Evolutionary conservation across 2,888 invertebrate species (phyloP), one percentile per base, ranked within the genome.

Genomic region (Machimus rusticus): DNA sequence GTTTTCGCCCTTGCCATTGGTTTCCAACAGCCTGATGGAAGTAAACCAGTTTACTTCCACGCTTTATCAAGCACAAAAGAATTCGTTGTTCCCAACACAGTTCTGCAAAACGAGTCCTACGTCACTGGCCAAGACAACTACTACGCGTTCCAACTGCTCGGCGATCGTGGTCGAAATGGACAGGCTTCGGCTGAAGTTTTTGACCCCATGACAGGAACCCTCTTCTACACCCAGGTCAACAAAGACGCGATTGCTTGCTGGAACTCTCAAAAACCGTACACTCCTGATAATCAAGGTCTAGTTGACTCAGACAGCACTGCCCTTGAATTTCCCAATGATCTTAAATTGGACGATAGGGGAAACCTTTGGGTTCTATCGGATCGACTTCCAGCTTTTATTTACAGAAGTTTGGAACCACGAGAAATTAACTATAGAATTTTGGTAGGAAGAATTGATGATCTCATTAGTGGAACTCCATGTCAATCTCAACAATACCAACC

Each of bases 191-290:
- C 96, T 5, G 96, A 96, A 88, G 94, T 94, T 90, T 95, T 95
- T 89, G 97, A 97, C 90, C 93, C 94, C 79, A 93, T 94, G 88
- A 95, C 95, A 0, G 95, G 94, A 39, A 95, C 96, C 12, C 92
- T 96, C 88, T 97, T 97, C 93, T 96, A 97, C 90, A 95, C 96
- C 1, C 96, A 96, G 94, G 95, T 95, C 89, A 96, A 96, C 91
- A 95, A 94, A 90, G 95, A 97, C 90, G 96, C 95, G 0, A 94
- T 97, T 1, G 96, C 95, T 1, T 97, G 97, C 91, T 97, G 97
- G 97, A 97, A 97, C 91, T 94, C 94, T 0, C 93, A 94, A 84
- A 95, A 94, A 89, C 94, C 95, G 0, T 94, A 96, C 90, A 95
- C 93, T 37, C 93, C 94, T 0, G 95, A 95, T 77, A 96, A 94